phyloP scores from a whole-genome alignment of 2,888 invertebrate genomes.

The Macrosiphum euphorbiae region DNA sequence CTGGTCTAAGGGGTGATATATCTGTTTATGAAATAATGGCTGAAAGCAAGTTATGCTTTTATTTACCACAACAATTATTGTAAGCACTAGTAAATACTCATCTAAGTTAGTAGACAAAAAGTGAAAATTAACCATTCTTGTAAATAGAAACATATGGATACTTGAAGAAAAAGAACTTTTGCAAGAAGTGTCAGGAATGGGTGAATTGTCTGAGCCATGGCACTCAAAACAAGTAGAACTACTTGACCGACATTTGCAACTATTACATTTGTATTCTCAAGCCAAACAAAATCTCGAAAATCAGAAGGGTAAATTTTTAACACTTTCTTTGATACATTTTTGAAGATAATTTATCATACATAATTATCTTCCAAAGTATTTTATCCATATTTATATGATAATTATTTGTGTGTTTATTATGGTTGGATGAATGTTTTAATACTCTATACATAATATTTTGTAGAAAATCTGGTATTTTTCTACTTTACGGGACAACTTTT shows the following conservation, averaged over 20 bases:
- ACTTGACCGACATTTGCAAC: conserved; percentile 84
- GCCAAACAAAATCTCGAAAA: conserved; percentile 83
- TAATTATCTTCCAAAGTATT: neutral
- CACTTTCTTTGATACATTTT: neutral
- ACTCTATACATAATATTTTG: neutral
- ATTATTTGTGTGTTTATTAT: neutral
- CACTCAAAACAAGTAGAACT: conserved; percentile 84
- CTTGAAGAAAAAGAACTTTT: conserved; percentile 90
- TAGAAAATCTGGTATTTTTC: neutral
- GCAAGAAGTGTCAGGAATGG: conserved; percentile 90
- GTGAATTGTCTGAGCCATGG: conserved; percentile 88
- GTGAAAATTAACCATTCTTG: neutral
- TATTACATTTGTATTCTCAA: conserved; percentile 88
- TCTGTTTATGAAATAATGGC: conserved; percentile 94
- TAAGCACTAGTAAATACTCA: conserved; percentile 75
- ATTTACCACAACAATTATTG: conserved; percentile 89
- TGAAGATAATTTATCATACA: neutral
- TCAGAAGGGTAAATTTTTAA: conserved; percentile 74
- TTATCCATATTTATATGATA: neutral
- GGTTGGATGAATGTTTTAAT: neutral
- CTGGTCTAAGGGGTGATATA: conserved; percentile 91
- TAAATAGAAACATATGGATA: conserved; percentile 85
- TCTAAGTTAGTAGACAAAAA: neutral
- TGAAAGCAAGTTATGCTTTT: conserved; percentile 87
- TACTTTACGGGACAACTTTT: too few relatives aligned